Conservation (phyloP, 35 echinoderm and acorn worm species). For the Eucidaris tribuloides region DNA sequence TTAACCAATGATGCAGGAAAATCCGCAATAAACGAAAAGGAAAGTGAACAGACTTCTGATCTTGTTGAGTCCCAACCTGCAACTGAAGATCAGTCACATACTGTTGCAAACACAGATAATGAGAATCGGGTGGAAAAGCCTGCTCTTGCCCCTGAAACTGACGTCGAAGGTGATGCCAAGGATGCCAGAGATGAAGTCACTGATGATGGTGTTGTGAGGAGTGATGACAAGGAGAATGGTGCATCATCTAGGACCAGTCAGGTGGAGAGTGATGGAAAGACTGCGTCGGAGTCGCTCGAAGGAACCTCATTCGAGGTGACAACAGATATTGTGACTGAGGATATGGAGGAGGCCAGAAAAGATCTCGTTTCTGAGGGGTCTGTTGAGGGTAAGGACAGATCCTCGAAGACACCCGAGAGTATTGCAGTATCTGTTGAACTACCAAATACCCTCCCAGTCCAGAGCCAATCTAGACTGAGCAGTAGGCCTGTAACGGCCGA, state of each 20-base stretch:
- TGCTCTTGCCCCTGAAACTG: not conserved
- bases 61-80: not conserved
- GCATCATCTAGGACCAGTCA: not conserved
- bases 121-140: not conserved
- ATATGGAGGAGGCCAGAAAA: constrained; percentile 3
- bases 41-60: not conserved
- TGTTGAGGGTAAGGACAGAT: constrained; percentile 13
- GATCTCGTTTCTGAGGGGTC: not conserved
- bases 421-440: not conserved
- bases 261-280: not conserved
- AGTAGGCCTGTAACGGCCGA: constrained; percentile 28
- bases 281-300: too few relatives aligned
- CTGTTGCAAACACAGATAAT: not conserved
- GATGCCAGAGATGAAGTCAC: not conserved
- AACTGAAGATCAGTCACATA: not conserved
- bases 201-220: not conserved
- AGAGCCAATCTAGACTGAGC: constrained; percentile 19
- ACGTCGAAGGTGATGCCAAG: not conserved
- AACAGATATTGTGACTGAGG: constrained; percentile 8
- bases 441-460: not conserved
- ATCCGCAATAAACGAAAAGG: too few relatives aligned
- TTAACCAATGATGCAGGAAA: too few relatives aligned
- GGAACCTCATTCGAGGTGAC: not conserved
- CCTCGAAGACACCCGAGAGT: not conserved
- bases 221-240: not conserved